Base-by-base conservation (phyloP, 2,888 invertebrate genomes). In the Trissoscelio sp. region DNA sequence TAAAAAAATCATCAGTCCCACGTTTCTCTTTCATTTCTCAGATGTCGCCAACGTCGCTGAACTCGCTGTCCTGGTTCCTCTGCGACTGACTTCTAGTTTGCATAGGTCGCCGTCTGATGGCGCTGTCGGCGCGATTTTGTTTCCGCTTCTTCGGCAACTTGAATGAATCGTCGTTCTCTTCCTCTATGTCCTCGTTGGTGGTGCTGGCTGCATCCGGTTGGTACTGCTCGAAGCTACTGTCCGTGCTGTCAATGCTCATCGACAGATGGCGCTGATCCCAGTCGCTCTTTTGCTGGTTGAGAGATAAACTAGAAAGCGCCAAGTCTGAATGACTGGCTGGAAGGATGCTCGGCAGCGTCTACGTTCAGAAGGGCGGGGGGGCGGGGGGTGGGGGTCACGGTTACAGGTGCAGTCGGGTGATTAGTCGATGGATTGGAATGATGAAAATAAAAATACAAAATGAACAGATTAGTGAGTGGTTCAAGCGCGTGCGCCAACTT, bases 241-340 rank as follows among this genome's bases (percentile, higher is more conserved):
- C 73, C 9, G 5, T 2, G 31, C 34, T 62, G 14, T 73, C 73
- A 55, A 46, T 55, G 55, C 7, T 53, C 42, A 73, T 72, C 42
- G 48, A 37, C 7, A 14, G 48, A 3, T 69, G 24, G 24, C 6
- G 24, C 24, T 24, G n/a, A n/a, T n/a, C n/a, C n/a, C n/a, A n/a
- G 3, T 24, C 24, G 46, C 3, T 14, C 22, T 73, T 53, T 24
- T 11, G 51, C 1, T 16, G 48, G 34, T 46, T 64, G 82, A 84
- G 82, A 67, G 85, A 88, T 87, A 84, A 90, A 88, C 91, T 91
- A 89, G 88, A 91, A 91, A 91, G 87, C 88, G 90, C 89, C 90
- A 88, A 85, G 86, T 88, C 89, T 87, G 88, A 87, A 88, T 90
- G 90, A 88, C 88, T 88, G 80, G 84, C 83, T 82, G 86, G 85